These are phyloP conservation scores for Pao palembangensis DNA, from an alignment of 2,113 vertebrate species.

Conservation along the genomic window DNA sequence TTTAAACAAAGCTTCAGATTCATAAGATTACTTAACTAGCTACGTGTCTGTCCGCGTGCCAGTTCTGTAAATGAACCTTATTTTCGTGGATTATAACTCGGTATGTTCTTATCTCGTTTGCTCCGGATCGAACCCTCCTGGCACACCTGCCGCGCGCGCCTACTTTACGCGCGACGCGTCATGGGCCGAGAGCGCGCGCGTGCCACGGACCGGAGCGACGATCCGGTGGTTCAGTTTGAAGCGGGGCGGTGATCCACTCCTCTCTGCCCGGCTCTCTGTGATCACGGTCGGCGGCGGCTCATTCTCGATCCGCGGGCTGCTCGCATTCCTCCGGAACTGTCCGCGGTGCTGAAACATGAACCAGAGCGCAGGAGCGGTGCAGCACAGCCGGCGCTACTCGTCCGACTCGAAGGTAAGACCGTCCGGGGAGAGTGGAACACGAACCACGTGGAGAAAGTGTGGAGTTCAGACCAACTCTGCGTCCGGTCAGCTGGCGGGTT, in stretches of 20 bases:
- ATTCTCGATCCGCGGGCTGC: background rate
- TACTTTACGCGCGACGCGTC: slow-evolving; percentile 40
- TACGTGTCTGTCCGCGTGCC: slow-evolving; percentile 27
- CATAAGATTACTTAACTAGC: slow-evolving; percentile 2
- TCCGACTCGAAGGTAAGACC: slow-evolving; percentile 46
- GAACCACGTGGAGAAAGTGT: background rate
- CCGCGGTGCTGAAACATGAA: slow-evolving; percentile 62
- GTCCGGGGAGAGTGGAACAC: background rate
- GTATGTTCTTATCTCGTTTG: too few species aligned
- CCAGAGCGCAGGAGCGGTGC: slow-evolving; percentile 62
- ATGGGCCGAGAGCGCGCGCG: slow-evolving; percentile 40
- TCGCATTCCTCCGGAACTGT: slow-evolving; percentile 26
- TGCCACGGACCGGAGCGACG: slow-evolving; percentile 9
- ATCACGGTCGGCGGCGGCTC: background rate
- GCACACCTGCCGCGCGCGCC: too few species aligned
- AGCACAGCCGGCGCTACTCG: slow-evolving; percentile 53
- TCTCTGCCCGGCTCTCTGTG: slow-evolving; percentile 12
- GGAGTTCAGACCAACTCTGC: background rate
- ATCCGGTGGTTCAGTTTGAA: background rate
- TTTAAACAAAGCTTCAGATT: too few species aligned
- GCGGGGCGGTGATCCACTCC: slow-evolving; percentile 7
- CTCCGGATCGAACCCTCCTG: too few species aligned
- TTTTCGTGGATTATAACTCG: too few species aligned
- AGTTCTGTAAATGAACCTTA: background rate
- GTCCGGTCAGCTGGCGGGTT: too few species aligned